These are phyloP conservation scores for Cyclophora punctaria DNA, from an alignment of 2,888 invertebrate species.

Conservation along the genomic window DNA sequence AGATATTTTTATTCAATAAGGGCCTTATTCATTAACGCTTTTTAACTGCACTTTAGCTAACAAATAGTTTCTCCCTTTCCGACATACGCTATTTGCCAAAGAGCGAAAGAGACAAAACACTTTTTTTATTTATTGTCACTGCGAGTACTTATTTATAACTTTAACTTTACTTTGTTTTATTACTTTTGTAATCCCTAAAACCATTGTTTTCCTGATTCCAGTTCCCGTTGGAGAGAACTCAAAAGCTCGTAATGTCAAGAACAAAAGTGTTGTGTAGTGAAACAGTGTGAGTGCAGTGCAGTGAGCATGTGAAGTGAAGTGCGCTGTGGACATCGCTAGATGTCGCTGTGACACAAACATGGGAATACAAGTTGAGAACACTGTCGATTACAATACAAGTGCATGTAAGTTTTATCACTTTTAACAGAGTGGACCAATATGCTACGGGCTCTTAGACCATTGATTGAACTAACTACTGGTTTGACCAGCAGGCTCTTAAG, in stretches of 20 bases:
- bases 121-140: background rate
- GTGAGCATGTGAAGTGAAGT: constrained; percentile 32
- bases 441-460: too few relatives aligned
- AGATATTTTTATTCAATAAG: too few relatives aligned
- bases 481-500: too few relatives aligned
- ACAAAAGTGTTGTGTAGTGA: constrained; percentile 18
- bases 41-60: too few relatives aligned
- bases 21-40: background rate
- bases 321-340: constrained; percentile 21
- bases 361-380: constrained; percentile 70
- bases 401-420: constrained; percentile 52
- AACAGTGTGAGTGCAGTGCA: constrained; percentile 21
- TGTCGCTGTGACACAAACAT: constrained; percentile 29
- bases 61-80: too few relatives aligned
- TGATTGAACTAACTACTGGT: too few relatives aligned
- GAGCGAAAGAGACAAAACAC: too few relatives aligned
- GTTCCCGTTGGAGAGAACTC: constrained; percentile 5
- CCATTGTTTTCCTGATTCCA: constrained; percentile 7
- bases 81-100: too few relatives aligned
- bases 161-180: background rate
- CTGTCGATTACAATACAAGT: constrained; percentile 59
- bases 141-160: background rate
- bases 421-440: too few relatives aligned
- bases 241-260: constrained; percentile 4
- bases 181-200: background rate